phyloP scores from a whole-genome alignment of 2,888 invertebrate species.

The Pseudococcus viburni region DNA sequence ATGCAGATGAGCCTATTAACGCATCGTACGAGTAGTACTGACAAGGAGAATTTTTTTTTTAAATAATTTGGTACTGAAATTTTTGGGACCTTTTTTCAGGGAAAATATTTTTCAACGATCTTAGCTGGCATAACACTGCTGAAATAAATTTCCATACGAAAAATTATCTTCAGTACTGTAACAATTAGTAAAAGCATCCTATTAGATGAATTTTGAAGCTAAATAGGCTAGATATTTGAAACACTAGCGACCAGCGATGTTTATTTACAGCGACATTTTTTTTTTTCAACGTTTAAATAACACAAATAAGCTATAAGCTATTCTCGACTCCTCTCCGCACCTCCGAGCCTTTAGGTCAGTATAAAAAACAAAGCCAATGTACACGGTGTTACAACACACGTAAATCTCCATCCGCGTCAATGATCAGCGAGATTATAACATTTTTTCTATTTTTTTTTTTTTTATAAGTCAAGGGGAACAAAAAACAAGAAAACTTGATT shows the following conservation, averaged over 20 bases:
- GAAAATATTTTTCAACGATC: background rate
- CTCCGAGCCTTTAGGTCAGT: background rate
- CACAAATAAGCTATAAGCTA: constrained; percentile 9
- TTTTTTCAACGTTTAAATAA: constrained; percentile 17
- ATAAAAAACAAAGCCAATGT: constrained; percentile 33
- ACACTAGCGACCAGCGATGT: constrained; percentile 10
- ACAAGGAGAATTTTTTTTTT: constrained; percentile 23
- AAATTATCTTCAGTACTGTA: background rate
- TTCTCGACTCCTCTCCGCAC: background rate
- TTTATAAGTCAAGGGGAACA: background rate
- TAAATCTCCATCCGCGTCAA: constrained; percentile 12
- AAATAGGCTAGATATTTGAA: constrained; percentile 9
- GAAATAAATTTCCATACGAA: background rate
- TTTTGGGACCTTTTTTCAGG: background rate
- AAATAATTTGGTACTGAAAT: background rate
- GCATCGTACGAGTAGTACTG: constrained; percentile 42
- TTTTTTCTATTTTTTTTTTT: background rate
- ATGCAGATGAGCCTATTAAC: constrained; percentile 20
- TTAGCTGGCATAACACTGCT: constrained; percentile 51
- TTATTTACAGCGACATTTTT: constrained; percentile 47
- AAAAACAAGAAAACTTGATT: background rate
- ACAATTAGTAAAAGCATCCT: constrained; percentile 53
- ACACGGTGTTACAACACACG: constrained; percentile 23
- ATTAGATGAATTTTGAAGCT: constrained; percentile 39
- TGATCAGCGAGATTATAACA: background rate